phyloP scores from a whole-genome alignment of 2,888 invertebrate genomes.

The Cataglyphis altisquamis region DNA sequence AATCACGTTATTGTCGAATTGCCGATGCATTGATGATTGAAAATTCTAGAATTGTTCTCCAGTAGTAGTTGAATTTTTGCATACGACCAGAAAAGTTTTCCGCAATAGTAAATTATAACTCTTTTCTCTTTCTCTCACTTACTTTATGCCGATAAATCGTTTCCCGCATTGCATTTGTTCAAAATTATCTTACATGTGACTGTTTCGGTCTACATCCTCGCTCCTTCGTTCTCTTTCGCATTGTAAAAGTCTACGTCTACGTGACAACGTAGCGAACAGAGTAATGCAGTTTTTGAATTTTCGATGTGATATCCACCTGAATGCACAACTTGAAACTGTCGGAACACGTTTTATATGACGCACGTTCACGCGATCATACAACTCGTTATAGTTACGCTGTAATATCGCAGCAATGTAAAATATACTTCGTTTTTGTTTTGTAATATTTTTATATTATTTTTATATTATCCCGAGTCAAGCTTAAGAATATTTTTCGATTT shows the following conservation, averaged over 20 bases:
- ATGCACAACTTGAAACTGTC: slow-evolving; percentile 20
- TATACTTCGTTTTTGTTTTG: background rate
- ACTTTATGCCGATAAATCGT: slow-evolving; percentile 18
- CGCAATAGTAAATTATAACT: background rate
- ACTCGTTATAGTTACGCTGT: background rate
- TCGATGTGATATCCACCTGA: slow-evolving; percentile 15
- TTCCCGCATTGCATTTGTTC: background rate
- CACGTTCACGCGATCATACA: background rate
- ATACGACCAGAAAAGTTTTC: slow-evolving; percentile 9
- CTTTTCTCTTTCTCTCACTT: background rate
- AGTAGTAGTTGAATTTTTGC: background rate
- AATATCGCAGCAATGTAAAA: background rate
- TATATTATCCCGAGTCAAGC: background rate
- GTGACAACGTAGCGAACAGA: background rate
- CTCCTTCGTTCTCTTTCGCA: background rate
- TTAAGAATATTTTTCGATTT: no score
- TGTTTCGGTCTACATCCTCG: background rate
- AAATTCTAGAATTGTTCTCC: slow-evolving; percentile 26
- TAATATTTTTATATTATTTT: background rate
- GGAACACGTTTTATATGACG: background rate
- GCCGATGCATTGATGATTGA: background rate
- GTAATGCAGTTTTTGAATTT: slow-evolving; percentile 34
- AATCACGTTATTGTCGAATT: background rate
- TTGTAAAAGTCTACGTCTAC: background rate
- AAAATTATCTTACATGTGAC: slow-evolving; percentile 20